These are phyloP conservation scores for Limnephilus rhombicus DNA, from an alignment of 2,888 invertebrate genomes.

Conservation along the genomic window DNA sequence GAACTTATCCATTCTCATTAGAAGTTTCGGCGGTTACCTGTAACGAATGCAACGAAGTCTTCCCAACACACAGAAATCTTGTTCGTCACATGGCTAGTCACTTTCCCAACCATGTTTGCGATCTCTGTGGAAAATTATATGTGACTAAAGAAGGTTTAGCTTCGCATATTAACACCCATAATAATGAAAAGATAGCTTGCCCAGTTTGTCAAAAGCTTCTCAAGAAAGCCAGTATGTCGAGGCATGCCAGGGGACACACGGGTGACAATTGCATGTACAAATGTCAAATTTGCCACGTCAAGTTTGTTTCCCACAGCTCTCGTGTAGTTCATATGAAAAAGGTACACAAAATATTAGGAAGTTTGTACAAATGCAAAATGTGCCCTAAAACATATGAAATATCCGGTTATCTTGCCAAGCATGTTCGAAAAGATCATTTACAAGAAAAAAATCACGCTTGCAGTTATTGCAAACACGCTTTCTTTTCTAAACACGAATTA, in stretches of 20 bases:
- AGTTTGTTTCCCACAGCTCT: slow-evolving; percentile 31
- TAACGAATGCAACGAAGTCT: slow-evolving; percentile 54
- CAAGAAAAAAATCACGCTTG: slow-evolving; percentile 35
- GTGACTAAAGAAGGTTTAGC: slow-evolving; percentile 40
- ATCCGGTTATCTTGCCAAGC: slow-evolving; percentile 19
- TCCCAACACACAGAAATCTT: slow-evolving; percentile 55
- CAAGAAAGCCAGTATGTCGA: slow-evolving; percentile 43
- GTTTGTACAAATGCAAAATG: slow-evolving; percentile 32
- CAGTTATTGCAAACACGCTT: neutral
- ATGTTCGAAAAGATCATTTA: slow-evolving; percentile 28
- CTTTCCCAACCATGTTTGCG: slow-evolving; percentile 60
- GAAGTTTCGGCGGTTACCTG: slow-evolving; percentile 51
- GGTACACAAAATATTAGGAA: slow-evolving; percentile 13
- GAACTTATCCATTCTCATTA: slow-evolving; percentile 54
- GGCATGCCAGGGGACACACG: slow-evolving; percentile 33
- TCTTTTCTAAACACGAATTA: slow-evolving; percentile 11
- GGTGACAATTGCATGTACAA: slow-evolving; percentile 20
- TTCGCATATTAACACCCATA: slow-evolving; percentile 54
- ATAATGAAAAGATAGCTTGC: slow-evolving; percentile 31
- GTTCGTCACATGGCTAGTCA: slow-evolving; percentile 55
- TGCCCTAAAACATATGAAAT: slow-evolving; percentile 31
- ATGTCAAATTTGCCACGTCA: neutral
- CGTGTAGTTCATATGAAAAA: slow-evolving; percentile 3
- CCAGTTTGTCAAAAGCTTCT: slow-evolving; percentile 36
- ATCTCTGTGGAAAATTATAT: slow-evolving; percentile 59